Percentiles rank a stretch among this genome's conserved stretches.
phyloP scores from a whole-genome alignment of 2,113 vertebrate species.

The Zeus faber region DNA sequence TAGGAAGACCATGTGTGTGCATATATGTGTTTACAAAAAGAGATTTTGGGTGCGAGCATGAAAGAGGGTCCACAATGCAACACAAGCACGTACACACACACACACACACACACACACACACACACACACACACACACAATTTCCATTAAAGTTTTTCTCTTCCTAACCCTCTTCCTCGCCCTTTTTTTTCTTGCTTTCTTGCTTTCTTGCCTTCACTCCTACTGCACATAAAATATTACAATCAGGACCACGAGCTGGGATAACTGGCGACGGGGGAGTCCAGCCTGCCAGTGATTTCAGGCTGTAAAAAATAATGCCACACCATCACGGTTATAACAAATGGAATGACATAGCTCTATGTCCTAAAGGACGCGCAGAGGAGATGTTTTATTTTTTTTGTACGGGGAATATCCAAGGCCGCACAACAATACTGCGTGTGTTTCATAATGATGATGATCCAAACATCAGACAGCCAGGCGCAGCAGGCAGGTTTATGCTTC shows the following conservation, averaged over 20 bases:
- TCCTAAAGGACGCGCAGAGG: constrained; percentile 5
- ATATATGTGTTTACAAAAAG: constrained; percentile 5
- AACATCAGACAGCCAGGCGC: constrained; percentile 29
- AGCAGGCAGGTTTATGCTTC: constrained; percentile 32
- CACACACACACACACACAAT: too few relatives aligned
- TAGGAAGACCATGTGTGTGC: constrained; percentile 25
- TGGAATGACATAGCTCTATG: constrained; percentile 15
- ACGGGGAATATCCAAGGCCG: constrained; percentile 25
- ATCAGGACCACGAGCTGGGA: constrained; percentile 16
- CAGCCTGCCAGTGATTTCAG: constrained; percentile 29
- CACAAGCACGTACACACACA: too few relatives aligned
- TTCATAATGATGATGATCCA: constrained; percentile 46
- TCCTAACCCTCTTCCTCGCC: neutral
- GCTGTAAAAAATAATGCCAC: constrained; percentile 30
- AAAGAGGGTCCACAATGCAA: constrained; percentile 19
- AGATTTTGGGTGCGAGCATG: too few relatives aligned
- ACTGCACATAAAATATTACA: constrained; percentile 21
- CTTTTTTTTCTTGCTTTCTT: neutral
- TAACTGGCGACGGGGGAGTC: constrained; percentile 26
- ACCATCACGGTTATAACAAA: constrained; percentile 14
- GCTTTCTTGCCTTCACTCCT: constrained; percentile 23
- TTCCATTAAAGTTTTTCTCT: constrained; percentile 6
- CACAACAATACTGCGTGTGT: constrained; percentile 30
- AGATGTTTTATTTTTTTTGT: constrained; percentile 9
- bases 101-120: neutral